phyloP scores from a whole-genome alignment of 2,888 invertebrate genomes.

The Cheilosia grossa region DNA sequence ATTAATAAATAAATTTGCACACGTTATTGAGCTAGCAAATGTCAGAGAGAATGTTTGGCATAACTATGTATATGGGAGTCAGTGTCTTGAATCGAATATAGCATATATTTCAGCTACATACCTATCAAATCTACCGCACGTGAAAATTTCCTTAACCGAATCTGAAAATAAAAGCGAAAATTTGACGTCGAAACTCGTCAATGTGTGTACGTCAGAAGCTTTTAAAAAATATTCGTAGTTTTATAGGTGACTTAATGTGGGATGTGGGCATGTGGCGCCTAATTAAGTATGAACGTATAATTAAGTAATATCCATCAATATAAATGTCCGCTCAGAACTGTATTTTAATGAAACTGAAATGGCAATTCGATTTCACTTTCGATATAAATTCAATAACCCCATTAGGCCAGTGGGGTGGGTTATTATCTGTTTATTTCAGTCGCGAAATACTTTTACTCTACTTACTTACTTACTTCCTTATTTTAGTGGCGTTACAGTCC shows the following conservation, averaged over 20 bases:
- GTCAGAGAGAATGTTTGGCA: too few species aligned
- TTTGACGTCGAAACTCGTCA: not conserved
- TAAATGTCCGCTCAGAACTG: not conserved
- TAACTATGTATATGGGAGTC: not conserved
- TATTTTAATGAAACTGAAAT: slow-evolving; percentile 7
- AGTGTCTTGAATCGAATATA: not conserved
- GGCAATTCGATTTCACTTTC: slow-evolving; percentile 1
- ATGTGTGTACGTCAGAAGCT: not conserved
- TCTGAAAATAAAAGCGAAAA: not conserved
- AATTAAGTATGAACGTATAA: not conserved
- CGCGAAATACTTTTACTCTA: not conserved
- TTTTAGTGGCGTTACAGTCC: too few species aligned
- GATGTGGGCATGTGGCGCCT: slow-evolving; percentile 7
- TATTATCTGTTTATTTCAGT: not conserved
- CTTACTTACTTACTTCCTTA: too few species aligned
- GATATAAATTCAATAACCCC: slow-evolving; percentile 1
- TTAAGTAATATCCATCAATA: not conserved
- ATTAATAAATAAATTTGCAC: too few species aligned
- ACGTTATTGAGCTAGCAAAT: too few species aligned
- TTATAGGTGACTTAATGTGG: not conserved
- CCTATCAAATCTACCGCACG: not conserved
- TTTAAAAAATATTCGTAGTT: not conserved
- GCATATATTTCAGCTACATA: not conserved
- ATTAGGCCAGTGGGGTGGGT: not conserved
- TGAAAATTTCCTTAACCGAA: not conserved